Evolutionary conservation across 2,113 vertebrate genomes (phyloP), one percentile per base, ranked within the genome.

Genomic region (Mastomys natalensis): DNA sequence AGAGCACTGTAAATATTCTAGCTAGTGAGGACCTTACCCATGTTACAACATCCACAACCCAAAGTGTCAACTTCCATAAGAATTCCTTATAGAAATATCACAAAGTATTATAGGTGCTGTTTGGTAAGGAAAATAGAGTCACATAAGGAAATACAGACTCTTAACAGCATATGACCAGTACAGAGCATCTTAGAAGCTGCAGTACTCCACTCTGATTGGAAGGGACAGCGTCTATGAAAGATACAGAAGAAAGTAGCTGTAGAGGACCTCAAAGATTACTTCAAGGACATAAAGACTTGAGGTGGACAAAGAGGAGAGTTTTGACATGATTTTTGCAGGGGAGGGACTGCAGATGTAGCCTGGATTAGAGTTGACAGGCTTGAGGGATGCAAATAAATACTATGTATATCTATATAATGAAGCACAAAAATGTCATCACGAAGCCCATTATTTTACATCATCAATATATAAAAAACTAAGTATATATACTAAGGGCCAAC

Each of bases 21-120:
- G 26, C 31, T 66, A 92, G 68, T 86, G 29, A 95, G 86, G 88
- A 94, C 15, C 19, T 91, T 92, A 90, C 17, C 58, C 31, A 64
- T 37, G 60, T n/a, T 73, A 90, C 21, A 87, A 77, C 24, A 94
- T n/a, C 82, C 90, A 72, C 31, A 96, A 87, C 73, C 68, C 87
- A 89, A 92, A 43, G 66, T 15, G 70, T 10, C 37, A 66, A 89
- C 74, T 93, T 91, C 12, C 1, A 16, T 70, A 80, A 40, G 55
- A 70, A 91, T 93, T 29, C 15, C 2, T 70, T 87, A 76, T 2
- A 91, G 51, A 80, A 93, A n/a, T 86, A 93, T 24, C 82, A 89
- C 2, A 70, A 94, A 91, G 55, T 76, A 48, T 72, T n/a, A 84
- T 0, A 15, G 31, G 76, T 62, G 64, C 17, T 76, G 43, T 19